Conservation (phyloP, 53 echinoderm and acorn worm species). For the Holothuria scabra region DNA sequence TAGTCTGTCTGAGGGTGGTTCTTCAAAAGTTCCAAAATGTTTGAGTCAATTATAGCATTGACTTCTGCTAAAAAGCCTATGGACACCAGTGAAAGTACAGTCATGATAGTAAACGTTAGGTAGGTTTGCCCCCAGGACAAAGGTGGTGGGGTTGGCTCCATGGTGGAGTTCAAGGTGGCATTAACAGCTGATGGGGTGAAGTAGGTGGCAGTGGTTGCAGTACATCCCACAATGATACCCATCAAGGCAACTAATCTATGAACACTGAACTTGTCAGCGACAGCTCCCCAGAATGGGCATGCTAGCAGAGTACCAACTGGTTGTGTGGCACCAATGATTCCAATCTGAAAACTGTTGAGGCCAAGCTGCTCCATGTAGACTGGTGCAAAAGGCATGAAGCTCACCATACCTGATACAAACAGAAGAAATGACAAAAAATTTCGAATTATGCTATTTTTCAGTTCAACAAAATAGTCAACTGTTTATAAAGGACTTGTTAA, state of each 20-base stretch:
- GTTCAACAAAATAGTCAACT: neutral
- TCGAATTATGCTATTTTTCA: neutral
- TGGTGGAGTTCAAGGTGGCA: constrained; percentile 2
- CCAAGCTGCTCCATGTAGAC: constrained; percentile 91
- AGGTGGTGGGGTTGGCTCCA: constrained; percentile 9
- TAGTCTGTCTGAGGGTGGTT: constrained; percentile 48
- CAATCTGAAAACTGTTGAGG: constrained; percentile 78
- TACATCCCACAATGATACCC: constrained; percentile 16
- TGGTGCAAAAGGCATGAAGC: constrained; percentile 83
- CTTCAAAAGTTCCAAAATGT: constrained; percentile 25
- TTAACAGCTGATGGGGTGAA: constrained; percentile 34
- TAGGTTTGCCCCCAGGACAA: constrained; percentile 18
- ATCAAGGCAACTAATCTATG: constrained; percentile 68
- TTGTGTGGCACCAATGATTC: constrained; percentile 76
- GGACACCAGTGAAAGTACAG: neutral
- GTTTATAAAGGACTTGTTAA: neutral
- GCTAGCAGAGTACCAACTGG: constrained; percentile 67
- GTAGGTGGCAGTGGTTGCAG: constrained; percentile 26
- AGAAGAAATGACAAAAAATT: neutral
- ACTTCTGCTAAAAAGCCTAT: constrained; percentile 18
- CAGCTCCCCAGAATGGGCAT: constrained; percentile 74
- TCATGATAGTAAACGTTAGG: constrained; percentile 35
- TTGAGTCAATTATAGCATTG: constrained; percentile 31
- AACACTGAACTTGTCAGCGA: constrained; percentile 86
- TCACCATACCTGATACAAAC: constrained; percentile 67